Evolutionary conservation across 2,113 vertebrate species (phyloP), one percentile per base, ranked within the genome.

Genomic region (Urocolius indicus): DNA sequence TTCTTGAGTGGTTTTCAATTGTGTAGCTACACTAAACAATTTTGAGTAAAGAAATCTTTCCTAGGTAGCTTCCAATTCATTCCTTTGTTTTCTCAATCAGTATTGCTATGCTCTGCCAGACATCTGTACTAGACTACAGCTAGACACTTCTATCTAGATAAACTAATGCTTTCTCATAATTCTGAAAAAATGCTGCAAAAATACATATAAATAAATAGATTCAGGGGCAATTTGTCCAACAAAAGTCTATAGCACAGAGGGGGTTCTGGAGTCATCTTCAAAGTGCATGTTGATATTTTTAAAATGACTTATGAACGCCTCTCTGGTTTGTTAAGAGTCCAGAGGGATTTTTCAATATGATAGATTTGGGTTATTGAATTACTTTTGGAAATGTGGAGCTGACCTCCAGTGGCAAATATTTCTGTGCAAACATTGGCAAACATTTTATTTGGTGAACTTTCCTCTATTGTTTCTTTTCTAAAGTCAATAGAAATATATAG

Each of bases 301-400:
- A 36, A 92, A 93, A 87, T 94, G 92, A 96, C 78, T 86, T 61
- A 51, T 87, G 87, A 78, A 48, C 36, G 57, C 91, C 73, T 77
- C 69, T 89, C 84, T 82, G 55, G 86, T 93, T 79, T 82, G 86
- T 77, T 91, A 89, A 69, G 74, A 84, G 80, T 94, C 84, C 38
- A 52, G 58, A 76, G 88, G 75, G 91, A 78, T 68, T 92, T 92
- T 90, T 84, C 77, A 74, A 48, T 66, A 51, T 76, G 57, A 75
- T 87, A 91, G 80, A 76, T 91, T 89, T 90, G 72, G 30, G 34
- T 93, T 93, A 97, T 96, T 97, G 94, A 96, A 96, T 97, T 96
- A 97, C 88, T 68, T 34, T 71, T 95, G 36, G 80, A 94, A 94
- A 93, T 48, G 34, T 80, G 72, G 79, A 58, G 3, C 89, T 92